Evolutionary conservation across 2,888 invertebrate genomes (phyloP), one percentile per base, ranked within the genome.

Genomic region (Meloe dianella): DNA sequence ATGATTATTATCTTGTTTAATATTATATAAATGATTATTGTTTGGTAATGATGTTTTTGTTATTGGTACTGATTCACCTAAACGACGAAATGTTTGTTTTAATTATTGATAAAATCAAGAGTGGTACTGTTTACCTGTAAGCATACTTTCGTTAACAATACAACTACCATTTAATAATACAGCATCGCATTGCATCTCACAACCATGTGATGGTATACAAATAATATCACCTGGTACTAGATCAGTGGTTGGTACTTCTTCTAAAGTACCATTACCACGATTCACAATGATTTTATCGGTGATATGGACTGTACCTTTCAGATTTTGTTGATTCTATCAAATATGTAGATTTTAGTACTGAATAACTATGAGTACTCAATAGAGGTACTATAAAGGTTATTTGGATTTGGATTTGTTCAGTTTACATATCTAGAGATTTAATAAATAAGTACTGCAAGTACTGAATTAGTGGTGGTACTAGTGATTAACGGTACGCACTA

Each of bases 71-170:
- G 79, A 79, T 73, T 80, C 80, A n/a, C 80, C 80, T 80, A 60
- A 58, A 76, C n/a, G n/a, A n/a, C n/a, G 73, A 59, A 57, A 54
- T 56, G 32, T 35, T 62, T n/a, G n/a, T n/a, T n/a, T n/a, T n/a
- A n/a, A n/a, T n/a, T n/a, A n/a, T n/a, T n/a, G n/a, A n/a, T n/a
- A n/a, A n/a, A n/a, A n/a, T n/a, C n/a, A n/a, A n/a, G 61, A 2
- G 38, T 38, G 20, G 47, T 20, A 35, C 71, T 77, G n/a, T n/a
- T n/a, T 77, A 92, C 94, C 95, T 69, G 97, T 97, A 0, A 98
- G 88, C 96, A 97, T 97, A 76, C 96, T 94, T 85, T 97, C 97
- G 80, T 97, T 97, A 14, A 97, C 88, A 66, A 97, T 94, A 69
- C 95, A 96, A 69, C 92, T 91, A 9, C 97, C 97, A 0, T 87